Conservation (phyloP, 2,113 vertebrate species). For the Siphamia tubifer region DNA sequence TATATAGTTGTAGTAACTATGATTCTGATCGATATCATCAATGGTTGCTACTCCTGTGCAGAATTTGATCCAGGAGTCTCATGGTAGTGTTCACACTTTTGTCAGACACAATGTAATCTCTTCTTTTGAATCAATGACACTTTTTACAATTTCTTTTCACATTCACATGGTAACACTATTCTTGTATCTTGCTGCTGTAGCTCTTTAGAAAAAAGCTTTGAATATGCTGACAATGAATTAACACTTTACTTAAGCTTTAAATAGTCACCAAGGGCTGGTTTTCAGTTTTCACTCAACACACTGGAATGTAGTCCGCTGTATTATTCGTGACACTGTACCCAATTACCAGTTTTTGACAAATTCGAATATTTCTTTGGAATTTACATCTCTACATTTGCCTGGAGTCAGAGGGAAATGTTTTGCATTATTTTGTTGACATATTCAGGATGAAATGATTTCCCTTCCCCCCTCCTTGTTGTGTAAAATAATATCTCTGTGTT, state of each 20-base stretch:
- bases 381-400: slow-evolving; percentile 44
- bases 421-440: slow-evolving; percentile 63
- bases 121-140: slow-evolving; percentile 69
- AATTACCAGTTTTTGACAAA: slow-evolving; percentile 4
- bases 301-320: too few relatives aligned
- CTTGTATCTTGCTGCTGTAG: slow-evolving; percentile 15
- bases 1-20: slow-evolving; percentile 39
- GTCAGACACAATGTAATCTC: slow-evolving; percentile 76
- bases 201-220: not conserved
- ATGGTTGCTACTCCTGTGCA: slow-evolving; percentile 68
- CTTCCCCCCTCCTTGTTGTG: slow-evolving; percentile 2
- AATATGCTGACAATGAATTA: slow-evolving; percentile 22
- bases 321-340: not conserved
- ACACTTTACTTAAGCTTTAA: slow-evolving; percentile 7
- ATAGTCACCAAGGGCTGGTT: not conserved
- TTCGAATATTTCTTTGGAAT: slow-evolving; percentile 18
- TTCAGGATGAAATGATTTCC: slow-evolving; percentile 51
- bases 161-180: slow-evolving; percentile 23
- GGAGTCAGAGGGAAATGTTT: slow-evolving; percentile 42
- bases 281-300: too few relatives aligned
- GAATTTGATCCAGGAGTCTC: slow-evolving; percentile 75
- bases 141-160: slow-evolving; percentile 48
- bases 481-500: slow-evolving; percentile 64
- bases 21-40: slow-evolving; percentile 76
- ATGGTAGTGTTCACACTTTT: slow-evolving; percentile 65